Evolutionary conservation across 2,113 vertebrate genomes (phyloP), one percentile per base, ranked within the genome.

Genomic region (Aplodontia rufa): DNA sequence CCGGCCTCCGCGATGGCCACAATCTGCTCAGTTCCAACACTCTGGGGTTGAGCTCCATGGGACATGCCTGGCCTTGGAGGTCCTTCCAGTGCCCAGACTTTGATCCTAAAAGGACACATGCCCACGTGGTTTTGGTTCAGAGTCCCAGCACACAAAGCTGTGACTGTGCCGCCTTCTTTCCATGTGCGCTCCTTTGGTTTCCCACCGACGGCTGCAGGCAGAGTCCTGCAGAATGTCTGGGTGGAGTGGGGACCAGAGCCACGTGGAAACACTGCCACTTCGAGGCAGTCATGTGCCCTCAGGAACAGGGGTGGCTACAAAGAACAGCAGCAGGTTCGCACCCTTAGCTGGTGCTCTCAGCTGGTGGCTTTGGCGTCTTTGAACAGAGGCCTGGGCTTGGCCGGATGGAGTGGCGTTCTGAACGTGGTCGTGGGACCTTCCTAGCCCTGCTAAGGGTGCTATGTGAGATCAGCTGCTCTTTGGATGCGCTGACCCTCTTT

Each of bases 11-110:
- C 0, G 78, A 71, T 6, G 37, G 24, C 19, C 2, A 5, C 8
- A 16, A 16, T 16, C 51, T 2, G 28, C 49, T 62, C 14, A 0
- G 1, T 9, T 8, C 30, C 32, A 2, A 6, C 1, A 2, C 0
- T 9, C 42, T 6, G 32, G 4, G 17, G 51, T 8, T 17, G 51
- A 16, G 35, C 35, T 20, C n/a, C 0, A 3, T 13, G 4, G 0
- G 3, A 22, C 11, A 2, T 0, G 32, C n/a, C 24, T 26, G 71
- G 30, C 35, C 58, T n/a, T 6, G 47, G 72, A 35, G 2, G 7
- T 13, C 35, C 60, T 75, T 72, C 20, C 9, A 8, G 28, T 16
- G 35, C 17, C 42, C 45, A 22, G 12, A 47, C 12, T 4, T 80
- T 2, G 55, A 32, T 19, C 74, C 92, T 45, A 24, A 37, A 35